Base-by-base conservation (phyloP, 1,140 invertebrate species). In the Drosophila mauritiana region DNA sequence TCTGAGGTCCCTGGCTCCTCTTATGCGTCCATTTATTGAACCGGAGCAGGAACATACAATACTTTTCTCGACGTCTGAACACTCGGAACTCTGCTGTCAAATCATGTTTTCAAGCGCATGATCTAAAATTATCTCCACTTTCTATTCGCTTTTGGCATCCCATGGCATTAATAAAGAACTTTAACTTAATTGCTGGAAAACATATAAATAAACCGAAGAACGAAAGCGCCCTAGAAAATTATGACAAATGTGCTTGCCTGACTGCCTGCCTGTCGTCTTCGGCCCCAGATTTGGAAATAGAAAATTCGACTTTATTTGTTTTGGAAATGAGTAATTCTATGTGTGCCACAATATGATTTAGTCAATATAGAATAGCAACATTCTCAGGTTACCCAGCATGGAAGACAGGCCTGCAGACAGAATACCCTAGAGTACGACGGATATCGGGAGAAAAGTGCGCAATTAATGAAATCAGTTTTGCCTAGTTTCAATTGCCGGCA, bases 381-480 rank as follows among this genome's bases (percentile, higher is more conserved):
- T n/a, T 17, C 20, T 37, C 48, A 20, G 7, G 31, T 58, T 36
- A 34, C 43, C 5, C 10, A 36, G 36, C 3, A 12, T 31, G 20
- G 20, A 22, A 22, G 20, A 22, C 2, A 22, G 20, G 2, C 20
- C 2, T 22, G 20, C 20, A 22, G 20, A 22, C 20, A 22, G 20
- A 22, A 22, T 22, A 22, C 20, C 45, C 46, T 7, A 49, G 25
- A n/a, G 46, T 31, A 31, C n/a, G 7, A 40, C n/a, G 7, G 40
- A 13, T 17, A 15, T 10, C 10, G 15, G 13, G 25, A 5, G 51
- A 12, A 61, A 49, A 49, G 63, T 78, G 55, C 56, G 37, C 75
- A 79, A 88, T 79, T 86, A 86, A 82, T 88, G 56, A 82, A 68
- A 85, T 80, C 67, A 56, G 61, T 59, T 83, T 72, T 74, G 39